Evolutionary conservation across 2,888 invertebrate species (phyloP), one percentile per base, ranked within the genome.

Genomic region (Rutpela maculata): DNA sequence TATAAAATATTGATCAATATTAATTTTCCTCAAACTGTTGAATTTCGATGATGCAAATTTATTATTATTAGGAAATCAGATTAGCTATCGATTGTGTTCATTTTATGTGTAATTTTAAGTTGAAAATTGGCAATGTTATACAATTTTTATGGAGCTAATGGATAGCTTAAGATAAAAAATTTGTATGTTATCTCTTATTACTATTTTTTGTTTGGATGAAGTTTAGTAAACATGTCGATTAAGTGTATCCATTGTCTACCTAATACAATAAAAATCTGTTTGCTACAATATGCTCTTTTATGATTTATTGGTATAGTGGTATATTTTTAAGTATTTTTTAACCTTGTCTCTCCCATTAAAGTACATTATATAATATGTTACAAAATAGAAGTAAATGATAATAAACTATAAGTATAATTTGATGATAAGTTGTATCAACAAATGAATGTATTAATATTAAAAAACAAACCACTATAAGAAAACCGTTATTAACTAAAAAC

Each of bases 151-250:
- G 1, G 50, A 50, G 6, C n/a, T 50, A 50, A 50, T 50, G n/a
- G 50, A 0, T 7, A n/a, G 50, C 12, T 50, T 50, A 50, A 50
- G 6, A 50, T 50, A 50, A 50, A n/a, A 50, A 50, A 50, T 50
- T 50, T 50, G 50, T 50, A 50, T 50, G 50, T 50, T 50, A 50
- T 50, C 50, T n/a, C n/a, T 50, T 50, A 50, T 50, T 50, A 17
- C n/a, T n/a, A 50, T n/a, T 50, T n/a, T 50, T 50, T 50, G 50
- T 50, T 50, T 50, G 50, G 12, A n/a, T 43, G 7, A 50, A 50
- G 15, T 50, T 50, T n/a, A 4, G 50, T 50, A 15, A 50, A 50
- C 50, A 50, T 15, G 50, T 50, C 50, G 50, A 50, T 50, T 50
- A 50, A 50, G n/a, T 50, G 5, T n/a, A n/a, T n/a, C 50, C n/a